Percentiles rank a stretch among this genome's conserved stretches.
These are phyloP conservation scores for Ceyx erithaca DNA, from an alignment of 2,797 vertebrate genomes.

Conservation along the genomic window DNA sequence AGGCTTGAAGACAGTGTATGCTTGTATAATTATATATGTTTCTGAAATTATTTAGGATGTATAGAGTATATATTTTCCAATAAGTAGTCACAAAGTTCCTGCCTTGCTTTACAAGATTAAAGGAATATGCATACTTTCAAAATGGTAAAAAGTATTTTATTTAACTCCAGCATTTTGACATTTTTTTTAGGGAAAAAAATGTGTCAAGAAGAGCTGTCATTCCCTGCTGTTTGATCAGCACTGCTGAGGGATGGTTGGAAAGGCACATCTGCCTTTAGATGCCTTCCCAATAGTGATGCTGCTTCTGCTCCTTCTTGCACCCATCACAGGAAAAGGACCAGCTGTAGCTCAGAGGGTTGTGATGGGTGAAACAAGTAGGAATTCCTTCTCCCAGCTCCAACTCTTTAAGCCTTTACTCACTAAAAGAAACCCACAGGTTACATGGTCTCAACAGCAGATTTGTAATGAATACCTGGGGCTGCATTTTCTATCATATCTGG, in stretches of 20 bases:
- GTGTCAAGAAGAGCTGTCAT: background rate
- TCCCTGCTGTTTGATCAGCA: background rate
- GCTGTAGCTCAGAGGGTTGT: background rate
- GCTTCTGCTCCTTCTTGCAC: background rate
- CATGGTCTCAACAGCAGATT: accelerated
- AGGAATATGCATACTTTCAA: background rate
- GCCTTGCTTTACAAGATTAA: background rate
- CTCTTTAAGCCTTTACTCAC: background rate
- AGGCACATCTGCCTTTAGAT: background rate
- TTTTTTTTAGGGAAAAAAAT: background rate
- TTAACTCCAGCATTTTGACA: slow-evolving; percentile 12
- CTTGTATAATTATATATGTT: background rate
- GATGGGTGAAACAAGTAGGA: background rate
- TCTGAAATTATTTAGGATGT: background rate
- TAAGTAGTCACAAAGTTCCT: background rate
- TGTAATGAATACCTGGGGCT: background rate
- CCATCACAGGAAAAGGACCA: background rate
- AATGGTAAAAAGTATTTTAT: background rate
- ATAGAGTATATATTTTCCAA: background rate
- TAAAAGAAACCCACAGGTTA: background rate
- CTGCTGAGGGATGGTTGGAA: background rate
- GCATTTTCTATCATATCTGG: background rate
- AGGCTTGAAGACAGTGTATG: background rate
- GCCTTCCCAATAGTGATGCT: background rate
- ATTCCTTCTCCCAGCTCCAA: background rate